These are phyloP conservation scores for Ganaspis sp. DNA, from an alignment of 1,140 invertebrate species.

Conservation along the genomic window DNA sequence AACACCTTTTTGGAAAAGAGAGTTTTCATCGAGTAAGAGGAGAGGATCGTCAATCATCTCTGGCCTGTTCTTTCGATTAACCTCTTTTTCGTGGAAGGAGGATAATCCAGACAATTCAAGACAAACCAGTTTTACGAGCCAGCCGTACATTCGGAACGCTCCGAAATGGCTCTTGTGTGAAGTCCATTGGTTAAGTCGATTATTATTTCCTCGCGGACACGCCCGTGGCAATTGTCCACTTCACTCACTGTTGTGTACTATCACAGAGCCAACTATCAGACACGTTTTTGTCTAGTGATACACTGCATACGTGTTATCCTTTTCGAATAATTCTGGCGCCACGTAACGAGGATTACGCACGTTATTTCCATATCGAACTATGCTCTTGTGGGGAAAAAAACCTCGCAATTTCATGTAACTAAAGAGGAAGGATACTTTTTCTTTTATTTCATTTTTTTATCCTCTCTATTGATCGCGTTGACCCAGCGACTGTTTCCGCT, in stretches of 20 bases:
- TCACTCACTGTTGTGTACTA: not conserved
- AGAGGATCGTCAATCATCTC: not conserved
- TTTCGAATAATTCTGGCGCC: too few species aligned
- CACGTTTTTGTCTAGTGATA: not conserved
- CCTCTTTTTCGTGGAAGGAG: conserved; percentile 26
- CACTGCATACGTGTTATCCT: not conserved
- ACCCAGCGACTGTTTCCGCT: not conserved
- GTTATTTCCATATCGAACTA: not conserved
- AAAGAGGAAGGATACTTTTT: not conserved
- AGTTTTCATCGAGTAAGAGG: not conserved
- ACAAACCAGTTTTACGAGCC: conserved; percentile 28
- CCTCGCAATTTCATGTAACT: conserved; percentile 1
- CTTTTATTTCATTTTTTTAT: not conserved
- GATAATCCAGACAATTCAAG: conserved; percentile 22
- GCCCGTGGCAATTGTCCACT: conserved; percentile 21
- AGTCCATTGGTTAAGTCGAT: conserved; percentile 20
- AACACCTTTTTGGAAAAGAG: not conserved
- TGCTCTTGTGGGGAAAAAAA: not conserved
- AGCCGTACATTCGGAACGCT: not conserved
- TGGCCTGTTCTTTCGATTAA: conserved; percentile 10
- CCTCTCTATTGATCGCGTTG: conserved; percentile 9
- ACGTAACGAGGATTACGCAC: not conserved
- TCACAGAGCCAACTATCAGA: not conserved
- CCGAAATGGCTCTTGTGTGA: conserved; percentile 15
- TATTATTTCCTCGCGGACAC: conserved; percentile 24